Conservation (phyloP, 2,888 invertebrate species). For the Perithous albicinctus region DNA sequence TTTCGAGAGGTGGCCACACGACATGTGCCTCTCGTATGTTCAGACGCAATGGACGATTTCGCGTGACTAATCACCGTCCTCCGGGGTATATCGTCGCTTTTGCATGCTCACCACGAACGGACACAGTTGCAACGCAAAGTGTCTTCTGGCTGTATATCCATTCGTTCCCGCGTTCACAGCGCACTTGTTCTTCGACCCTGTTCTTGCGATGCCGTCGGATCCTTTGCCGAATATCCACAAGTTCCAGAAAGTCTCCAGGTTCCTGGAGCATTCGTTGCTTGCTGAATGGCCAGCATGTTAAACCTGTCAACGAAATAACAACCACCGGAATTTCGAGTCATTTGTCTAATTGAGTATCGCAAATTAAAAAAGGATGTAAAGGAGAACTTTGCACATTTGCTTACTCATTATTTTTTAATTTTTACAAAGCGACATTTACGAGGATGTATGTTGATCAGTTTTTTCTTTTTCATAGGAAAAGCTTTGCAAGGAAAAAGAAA, state of each 20-base stretch:
- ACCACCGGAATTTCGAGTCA: conserved; percentile 60
- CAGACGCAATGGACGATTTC: conserved; percentile 85
- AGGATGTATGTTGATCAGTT: too few species aligned
- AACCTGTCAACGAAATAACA: conserved; percentile 21
- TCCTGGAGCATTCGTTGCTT: conserved; percentile 34
- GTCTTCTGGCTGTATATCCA: conserved; percentile 26
- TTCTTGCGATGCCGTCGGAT: conserved; percentile 25
- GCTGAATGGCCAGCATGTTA: conserved; percentile 47
- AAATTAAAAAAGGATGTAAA: too few species aligned
- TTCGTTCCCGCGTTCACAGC: conserved; percentile 32
- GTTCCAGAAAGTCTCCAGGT: conserved; percentile 53
- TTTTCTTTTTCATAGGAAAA: too few species aligned
- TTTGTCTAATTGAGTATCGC: conserved; percentile 24
- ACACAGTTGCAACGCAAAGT: conserved; percentile 49
- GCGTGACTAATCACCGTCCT: conserved; percentile 84
- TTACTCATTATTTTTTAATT: too few species aligned
- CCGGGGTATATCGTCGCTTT: conserved; percentile 66
- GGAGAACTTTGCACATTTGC: too few species aligned
- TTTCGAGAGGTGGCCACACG: conserved; percentile 77
- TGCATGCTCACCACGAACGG: conserved; percentile 48
- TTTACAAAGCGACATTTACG: too few species aligned
- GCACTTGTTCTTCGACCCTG: conserved; percentile 52
- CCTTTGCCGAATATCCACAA: conserved; percentile 52
- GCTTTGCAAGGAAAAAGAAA: too few species aligned
- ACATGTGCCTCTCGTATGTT: conserved; percentile 84